Evolutionary conservation across 2,113 vertebrate genomes (phyloP).

Genomic region (Cyanistes caeruleus): DNA sequence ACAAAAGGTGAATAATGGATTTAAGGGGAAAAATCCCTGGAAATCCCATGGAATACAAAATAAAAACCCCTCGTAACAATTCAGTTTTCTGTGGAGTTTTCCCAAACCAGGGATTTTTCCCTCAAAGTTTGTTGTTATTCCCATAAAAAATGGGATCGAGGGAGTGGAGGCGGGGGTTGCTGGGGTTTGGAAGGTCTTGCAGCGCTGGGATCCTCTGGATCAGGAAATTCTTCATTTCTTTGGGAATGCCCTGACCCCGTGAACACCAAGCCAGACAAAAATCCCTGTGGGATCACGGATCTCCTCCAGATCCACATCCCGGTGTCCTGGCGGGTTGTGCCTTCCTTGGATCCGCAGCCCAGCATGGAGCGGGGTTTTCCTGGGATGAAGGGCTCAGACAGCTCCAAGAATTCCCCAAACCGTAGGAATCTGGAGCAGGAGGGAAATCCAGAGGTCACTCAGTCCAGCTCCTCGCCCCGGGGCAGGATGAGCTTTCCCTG

Average conservation of each 20-base stretch:
- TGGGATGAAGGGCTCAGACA: background rate
- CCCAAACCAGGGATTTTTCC: background rate
- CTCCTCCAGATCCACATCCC: background rate
- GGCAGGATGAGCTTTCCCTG: background rate
- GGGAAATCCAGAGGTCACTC: background rate
- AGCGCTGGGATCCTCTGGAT: background rate
- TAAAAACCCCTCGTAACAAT: accelerated
- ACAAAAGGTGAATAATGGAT: background rate
- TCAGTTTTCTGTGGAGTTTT: background rate
- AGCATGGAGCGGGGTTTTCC: accelerated
- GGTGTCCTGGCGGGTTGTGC: background rate
- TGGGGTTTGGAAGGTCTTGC: background rate
- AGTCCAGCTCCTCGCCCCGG: background rate
- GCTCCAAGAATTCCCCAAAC: background rate
- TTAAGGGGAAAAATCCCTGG: background rate
- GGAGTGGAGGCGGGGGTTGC: accelerated
- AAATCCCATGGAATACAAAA: background rate
- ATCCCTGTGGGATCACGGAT: accelerated
- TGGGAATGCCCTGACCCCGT: background rate
- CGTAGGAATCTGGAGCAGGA: background rate
- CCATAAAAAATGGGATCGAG: background rate
- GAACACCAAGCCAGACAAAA: background rate
- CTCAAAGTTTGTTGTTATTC: background rate
- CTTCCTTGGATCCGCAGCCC: background rate
- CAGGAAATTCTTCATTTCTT: background rate